Base-by-base conservation (phyloP, 2,113 vertebrate genomes). In the Ophiodon elongatus region DNA sequence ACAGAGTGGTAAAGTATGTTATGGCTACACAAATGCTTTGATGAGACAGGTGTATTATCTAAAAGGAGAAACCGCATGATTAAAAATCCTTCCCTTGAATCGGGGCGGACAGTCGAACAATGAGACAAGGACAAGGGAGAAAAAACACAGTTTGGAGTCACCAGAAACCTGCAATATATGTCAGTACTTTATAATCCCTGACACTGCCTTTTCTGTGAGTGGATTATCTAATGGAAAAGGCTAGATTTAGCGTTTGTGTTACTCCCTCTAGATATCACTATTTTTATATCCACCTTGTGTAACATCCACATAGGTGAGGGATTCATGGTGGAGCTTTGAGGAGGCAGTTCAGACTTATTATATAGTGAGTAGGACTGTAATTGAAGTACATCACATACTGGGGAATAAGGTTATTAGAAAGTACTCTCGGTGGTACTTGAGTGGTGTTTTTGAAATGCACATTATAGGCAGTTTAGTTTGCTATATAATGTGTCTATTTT, bases 11-110 rank as follows among this genome's bases (percentile, higher is more conserved):
- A 47, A 15, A 71, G 27, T 65, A 63, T 87, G 85, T 92, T 91
- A 73, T 89, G 87, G 75, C 85, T 89, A 76, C 85, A 73, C 1
- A 1, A 31, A 56, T 0, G 31, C 79, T 89, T 80, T 91, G 60
- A 88, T 68, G 52, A 69, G 79, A 68, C 74, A 85, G 80, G 76
- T 88, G 73, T 77, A 29, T 57, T 59, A 66, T 45, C 67, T 47
- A 67, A 64, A 85, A 83, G 13, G 6, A 76, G 59, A 71, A 50
- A 59, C 19, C 0, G 62, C 23, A 62, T 0, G 10, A 77, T 59
- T 63, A 45, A 29, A 59, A 62, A 62, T 37, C 8, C 4, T 57
- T 37, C 31, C 33, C 45, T 82, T 71, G 4, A 67, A 52, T 57
- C 41, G 19, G 4, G 11, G 23, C 37, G 4, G 45, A 65, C 23